Conservation (phyloP, 2,888 invertebrate species). For the Ennomos quercinarius region DNA sequence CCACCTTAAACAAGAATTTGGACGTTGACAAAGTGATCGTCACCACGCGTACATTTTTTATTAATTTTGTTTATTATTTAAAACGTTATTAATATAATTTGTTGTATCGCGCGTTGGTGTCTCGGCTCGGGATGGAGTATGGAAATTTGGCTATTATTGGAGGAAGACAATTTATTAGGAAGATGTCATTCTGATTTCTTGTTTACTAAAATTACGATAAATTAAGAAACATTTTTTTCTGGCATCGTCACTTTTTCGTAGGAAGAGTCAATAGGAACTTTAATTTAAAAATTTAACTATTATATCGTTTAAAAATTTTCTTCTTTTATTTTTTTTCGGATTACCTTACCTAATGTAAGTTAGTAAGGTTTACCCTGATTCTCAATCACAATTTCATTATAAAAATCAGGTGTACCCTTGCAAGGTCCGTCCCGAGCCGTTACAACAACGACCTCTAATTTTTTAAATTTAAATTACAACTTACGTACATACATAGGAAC, state of each 20-base stretch:
- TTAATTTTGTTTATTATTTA: constrained; percentile 82
- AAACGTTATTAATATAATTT: constrained; percentile 85
- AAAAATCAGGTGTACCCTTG: constrained; percentile 61
- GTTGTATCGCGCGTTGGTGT: constrained; percentile 74
- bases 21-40: constrained; percentile 54
- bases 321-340: constrained; percentile 32
- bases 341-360: constrained; percentile 40
- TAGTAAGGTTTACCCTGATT: constrained; percentile 74
- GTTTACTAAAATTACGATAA: constrained; percentile 34
- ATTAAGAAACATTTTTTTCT: constrained; percentile 18
- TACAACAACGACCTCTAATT: constrained; percentile 73
- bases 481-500: constrained; percentile 86
- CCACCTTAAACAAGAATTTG: constrained; percentile 58
- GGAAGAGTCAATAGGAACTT: constrained; percentile 62
- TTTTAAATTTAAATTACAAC: constrained; percentile 80
- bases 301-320: constrained; percentile 8
- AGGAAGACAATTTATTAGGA: constrained; percentile 75
- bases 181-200: constrained; percentile 51
- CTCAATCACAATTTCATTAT: constrained; percentile 68
- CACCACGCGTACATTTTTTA: constrained; percentile 80
- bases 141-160: constrained; percentile 59
- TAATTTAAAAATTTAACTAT: constrained; percentile 33
- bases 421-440: constrained; percentile 58
- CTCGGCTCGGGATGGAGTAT: constrained; percentile 58
- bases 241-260: constrained; percentile 32